Percentiles rank a stretch among this genome's conserved stretches.
Conservation (phyloP, 2,888 invertebrate species). For the Asteroscopus sphinx region DNA sequence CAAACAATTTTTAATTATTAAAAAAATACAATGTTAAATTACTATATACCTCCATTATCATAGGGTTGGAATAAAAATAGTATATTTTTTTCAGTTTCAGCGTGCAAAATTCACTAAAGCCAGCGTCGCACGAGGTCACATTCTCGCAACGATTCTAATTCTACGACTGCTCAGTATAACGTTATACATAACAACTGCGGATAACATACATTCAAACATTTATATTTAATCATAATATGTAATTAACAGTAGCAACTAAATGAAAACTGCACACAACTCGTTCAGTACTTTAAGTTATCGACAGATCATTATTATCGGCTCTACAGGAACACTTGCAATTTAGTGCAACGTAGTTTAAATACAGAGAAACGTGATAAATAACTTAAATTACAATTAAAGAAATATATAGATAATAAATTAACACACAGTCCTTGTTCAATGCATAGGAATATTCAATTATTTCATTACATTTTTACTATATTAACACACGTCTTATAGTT, state of each 20-base stretch:
- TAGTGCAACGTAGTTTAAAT: conserved; percentile 68
- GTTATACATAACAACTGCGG: conserved; percentile 68
- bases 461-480: conserved; percentile 77
- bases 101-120: conserved; percentile 87
- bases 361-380: conserved; percentile 83
- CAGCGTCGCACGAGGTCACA: conserved; percentile 77
- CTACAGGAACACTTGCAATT: conserved; percentile 73
- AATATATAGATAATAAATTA: conserved; percentile 86
- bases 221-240: conserved; percentile 67
- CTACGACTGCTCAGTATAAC: conserved; percentile 67
- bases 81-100: conserved; percentile 77
- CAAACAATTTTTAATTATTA: conserved; percentile 82
- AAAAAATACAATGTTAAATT: conserved; percentile 88
- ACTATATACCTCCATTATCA: conserved; percentile 85
- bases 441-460: conserved; percentile 82
- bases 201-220: conserved; percentile 72
- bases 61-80: conserved; percentile 87
- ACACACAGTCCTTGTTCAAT: conserved; percentile 87
- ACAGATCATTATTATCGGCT: conserved; percentile 79
- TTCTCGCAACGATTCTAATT: conserved; percentile 75
- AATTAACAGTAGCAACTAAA: conserved; percentile 71
- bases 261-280: conserved; percentile 76
- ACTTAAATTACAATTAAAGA: conserved; percentile 82
- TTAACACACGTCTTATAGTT: conserved; percentile 83
- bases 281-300: conserved; percentile 70